phyloP scores from a whole-genome alignment of 2,113 vertebrate species.

The Tricholaema leucomelas region DNA sequence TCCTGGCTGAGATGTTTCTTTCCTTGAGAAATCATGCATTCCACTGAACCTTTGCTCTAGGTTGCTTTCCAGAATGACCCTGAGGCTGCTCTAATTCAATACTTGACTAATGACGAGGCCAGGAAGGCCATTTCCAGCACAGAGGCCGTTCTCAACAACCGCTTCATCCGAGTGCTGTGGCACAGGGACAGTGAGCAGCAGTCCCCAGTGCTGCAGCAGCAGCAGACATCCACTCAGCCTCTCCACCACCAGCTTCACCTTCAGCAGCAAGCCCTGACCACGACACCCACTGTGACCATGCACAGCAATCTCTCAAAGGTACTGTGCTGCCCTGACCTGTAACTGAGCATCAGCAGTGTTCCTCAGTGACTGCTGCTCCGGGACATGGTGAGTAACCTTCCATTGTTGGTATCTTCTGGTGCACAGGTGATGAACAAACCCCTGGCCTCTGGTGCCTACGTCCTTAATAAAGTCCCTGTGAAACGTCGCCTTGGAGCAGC shows the following conservation, averaged over 20 bases:
- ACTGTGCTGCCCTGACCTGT: accelerated
- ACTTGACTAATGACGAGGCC: slow-evolving; percentile 91
- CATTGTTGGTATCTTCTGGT: accelerated
- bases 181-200: slow-evolving; percentile 84
- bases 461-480: slow-evolving; percentile 88
- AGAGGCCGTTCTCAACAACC: slow-evolving; percentile 93
- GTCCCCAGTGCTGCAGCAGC: slow-evolving; percentile 64
- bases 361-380: not conserved
- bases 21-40: not conserved
- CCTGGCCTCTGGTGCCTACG: slow-evolving; percentile 86
- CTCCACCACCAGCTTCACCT: slow-evolving; percentile 77
- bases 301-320: slow-evolving; percentile 81
- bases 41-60: slow-evolving; percentile 63
- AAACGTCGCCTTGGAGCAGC: slow-evolving; percentile 84
- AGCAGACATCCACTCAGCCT: slow-evolving; percentile 66
- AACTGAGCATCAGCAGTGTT: accelerated
- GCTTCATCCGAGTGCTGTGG: slow-evolving; percentile 95
- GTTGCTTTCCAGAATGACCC: slow-evolving; percentile 95
- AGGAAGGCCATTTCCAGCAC: slow-evolving; percentile 92
- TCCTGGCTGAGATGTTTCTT: not conserved
- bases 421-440: slow-evolving; percentile 85
- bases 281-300: slow-evolving; percentile 68
- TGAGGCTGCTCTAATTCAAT: slow-evolving; percentile 93
- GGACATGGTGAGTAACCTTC: accelerated
- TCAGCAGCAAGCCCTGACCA: slow-evolving; percentile 69